Evolutionary conservation across 2,113 vertebrate genomes (phyloP).

Genomic region (Apteryx mantelli): DNA sequence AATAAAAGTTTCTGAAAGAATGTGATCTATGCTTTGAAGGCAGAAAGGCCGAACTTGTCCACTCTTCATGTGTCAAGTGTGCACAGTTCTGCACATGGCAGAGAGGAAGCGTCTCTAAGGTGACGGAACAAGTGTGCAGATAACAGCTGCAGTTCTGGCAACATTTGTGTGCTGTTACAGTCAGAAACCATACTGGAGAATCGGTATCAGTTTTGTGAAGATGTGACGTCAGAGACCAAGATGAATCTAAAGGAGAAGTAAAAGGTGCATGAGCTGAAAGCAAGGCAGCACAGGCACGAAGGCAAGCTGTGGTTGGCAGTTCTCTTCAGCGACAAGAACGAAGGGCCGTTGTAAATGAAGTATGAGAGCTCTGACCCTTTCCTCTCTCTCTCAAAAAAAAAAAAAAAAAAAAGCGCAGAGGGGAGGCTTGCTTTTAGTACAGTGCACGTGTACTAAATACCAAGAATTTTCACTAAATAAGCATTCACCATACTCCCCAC

Average conservation of each 20-base stretch:
- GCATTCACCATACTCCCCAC: rapidly evolving
- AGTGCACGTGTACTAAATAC: not conserved
- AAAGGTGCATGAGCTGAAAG: not conserved
- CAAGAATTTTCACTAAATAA: too few relatives aligned
- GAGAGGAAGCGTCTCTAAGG: not conserved
- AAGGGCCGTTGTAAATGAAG: not conserved
- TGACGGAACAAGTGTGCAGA: not conserved
- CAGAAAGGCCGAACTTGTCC: not conserved
- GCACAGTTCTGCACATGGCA: rapidly evolving
- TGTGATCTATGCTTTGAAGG: rapidly evolving
- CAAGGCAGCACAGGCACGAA: not conserved
- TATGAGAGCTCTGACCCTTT: not conserved
- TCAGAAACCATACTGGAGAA: not conserved
- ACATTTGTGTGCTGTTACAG: not conserved
- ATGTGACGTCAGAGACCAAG: not conserved
- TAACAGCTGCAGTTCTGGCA: not conserved
- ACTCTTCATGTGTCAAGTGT: rapidly evolving
- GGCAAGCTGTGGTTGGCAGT: not conserved
- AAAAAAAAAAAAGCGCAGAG: too few relatives aligned
- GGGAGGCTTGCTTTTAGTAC: too few relatives aligned
- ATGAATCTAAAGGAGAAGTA: not conserved
- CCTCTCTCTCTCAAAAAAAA: not conserved
- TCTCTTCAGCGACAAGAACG: not conserved
- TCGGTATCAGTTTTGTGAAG: not conserved
- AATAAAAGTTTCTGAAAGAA: not conserved